Evolutionary conservation across 2,113 vertebrate species (phyloP).

Genomic region (Lasiurus cinereus): DNA sequence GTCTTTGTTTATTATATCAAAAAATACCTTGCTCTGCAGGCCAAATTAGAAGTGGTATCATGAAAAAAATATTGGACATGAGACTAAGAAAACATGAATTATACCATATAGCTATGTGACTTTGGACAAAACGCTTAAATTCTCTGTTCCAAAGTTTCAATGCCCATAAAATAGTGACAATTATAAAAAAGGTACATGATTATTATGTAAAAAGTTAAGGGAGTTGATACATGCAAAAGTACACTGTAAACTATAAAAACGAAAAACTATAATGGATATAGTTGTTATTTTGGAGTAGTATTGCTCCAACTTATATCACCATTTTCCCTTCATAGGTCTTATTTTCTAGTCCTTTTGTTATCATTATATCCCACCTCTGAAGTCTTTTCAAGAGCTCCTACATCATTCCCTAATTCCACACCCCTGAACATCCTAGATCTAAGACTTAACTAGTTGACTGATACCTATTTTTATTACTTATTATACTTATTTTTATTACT

Average conservation of each 20-base stretch:
- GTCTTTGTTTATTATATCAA: background rate
- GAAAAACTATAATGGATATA: background rate
- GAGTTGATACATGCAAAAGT: background rate
- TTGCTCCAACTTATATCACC: background rate
- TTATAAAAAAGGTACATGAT: constrained; percentile 3
- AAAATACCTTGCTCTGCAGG: background rate
- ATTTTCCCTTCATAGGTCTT: background rate
- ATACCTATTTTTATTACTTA: constrained; percentile 22
- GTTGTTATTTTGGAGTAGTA: constrained; percentile 14
- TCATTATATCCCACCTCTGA: background rate
- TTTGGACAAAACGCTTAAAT: constrained; percentile 44
- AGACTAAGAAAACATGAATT: constrained; percentile 26
- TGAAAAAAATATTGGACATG: background rate
- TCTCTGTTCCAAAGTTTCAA: background rate
- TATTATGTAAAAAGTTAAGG: constrained; percentile 3
- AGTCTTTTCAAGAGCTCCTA: constrained; percentile 33
- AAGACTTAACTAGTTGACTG: background rate
- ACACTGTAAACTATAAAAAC: background rate
- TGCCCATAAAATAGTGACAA: background rate
- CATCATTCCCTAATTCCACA: background rate
- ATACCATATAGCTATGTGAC: background rate
- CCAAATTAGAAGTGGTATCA: background rate
- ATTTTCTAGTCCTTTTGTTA: background rate
- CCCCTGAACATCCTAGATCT: background rate
- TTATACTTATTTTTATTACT: constrained; percentile 41